These are phyloP conservation scores for Rhyacophila evoluta DNA, from an alignment of 2,888 invertebrate genomes.

Conservation along the genomic window DNA sequence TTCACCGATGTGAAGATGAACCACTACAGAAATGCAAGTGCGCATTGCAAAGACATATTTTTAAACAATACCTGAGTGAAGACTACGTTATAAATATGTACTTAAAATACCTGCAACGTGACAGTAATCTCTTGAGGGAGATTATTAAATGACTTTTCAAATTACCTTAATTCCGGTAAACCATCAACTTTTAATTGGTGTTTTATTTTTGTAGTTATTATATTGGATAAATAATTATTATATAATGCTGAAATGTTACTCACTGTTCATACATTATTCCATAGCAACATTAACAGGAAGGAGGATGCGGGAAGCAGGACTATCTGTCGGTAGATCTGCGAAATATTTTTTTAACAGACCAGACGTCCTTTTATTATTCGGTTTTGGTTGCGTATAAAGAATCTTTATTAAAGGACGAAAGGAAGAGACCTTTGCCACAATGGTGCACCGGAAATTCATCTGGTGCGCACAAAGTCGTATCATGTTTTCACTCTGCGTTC, in stretches of 20 bases:
- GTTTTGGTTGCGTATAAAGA: constrained; percentile 31
- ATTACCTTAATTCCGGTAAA: too few species aligned
- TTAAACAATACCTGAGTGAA: too few species aligned
- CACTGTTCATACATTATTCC: constrained; percentile 28
- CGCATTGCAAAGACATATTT: too few species aligned
- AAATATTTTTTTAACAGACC: constrained; percentile 47
- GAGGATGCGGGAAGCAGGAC: constrained; percentile 43
- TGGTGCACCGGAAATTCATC: constrained; percentile 48
- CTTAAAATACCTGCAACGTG: too few species aligned
- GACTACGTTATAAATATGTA: too few species aligned
- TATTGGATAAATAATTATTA: background rate
- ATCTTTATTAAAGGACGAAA: constrained; percentile 46
- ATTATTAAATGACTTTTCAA: too few species aligned
- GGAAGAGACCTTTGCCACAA: constrained; percentile 44
- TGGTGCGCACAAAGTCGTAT: constrained; percentile 42
- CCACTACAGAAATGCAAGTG: too few species aligned
- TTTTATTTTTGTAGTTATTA: background rate
- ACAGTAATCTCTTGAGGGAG: too few species aligned
- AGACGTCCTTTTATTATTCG: constrained; percentile 52
- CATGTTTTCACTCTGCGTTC: constrained; percentile 42
- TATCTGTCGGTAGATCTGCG: constrained; percentile 54
- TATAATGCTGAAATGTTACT: background rate
- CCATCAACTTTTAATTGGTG: too few species aligned
- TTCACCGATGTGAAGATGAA: too few species aligned
- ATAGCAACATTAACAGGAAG: constrained; percentile 36